Conservation (phyloP, 2,113 vertebrate species). For the Lichenostomus cassidix region DNA sequence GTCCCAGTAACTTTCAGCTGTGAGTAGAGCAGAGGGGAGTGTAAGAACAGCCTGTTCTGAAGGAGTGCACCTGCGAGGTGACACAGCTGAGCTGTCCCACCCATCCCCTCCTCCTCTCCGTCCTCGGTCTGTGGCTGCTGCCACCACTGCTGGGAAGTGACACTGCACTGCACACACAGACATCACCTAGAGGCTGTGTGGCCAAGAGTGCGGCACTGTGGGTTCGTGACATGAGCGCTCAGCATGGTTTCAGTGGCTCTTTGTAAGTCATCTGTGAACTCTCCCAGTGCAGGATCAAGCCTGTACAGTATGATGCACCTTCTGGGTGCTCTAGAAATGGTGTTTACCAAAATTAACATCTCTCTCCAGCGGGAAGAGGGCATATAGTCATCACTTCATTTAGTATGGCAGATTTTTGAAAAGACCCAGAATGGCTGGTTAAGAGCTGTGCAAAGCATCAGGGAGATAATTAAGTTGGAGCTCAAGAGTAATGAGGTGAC, state of each 20-base stretch:
- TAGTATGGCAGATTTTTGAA: slow-evolving; percentile 20
- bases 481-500: slow-evolving; percentile 60
- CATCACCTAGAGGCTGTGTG: accelerated
- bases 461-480: slow-evolving; percentile 47
- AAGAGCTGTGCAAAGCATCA: slow-evolving; percentile 45
- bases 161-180: accelerated
- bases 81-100: not conserved
- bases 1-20: not conserved
- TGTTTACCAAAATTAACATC: not conserved
- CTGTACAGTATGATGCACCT: not conserved
- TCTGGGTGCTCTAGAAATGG: not conserved
- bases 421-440: slow-evolving; percentile 7
- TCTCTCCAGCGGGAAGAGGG: not conserved
- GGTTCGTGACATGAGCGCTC: not conserved
- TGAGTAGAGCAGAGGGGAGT: not conserved
- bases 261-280: not conserved
- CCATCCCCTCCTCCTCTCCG: not conserved
- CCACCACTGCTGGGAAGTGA: not conserved
- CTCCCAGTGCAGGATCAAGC: not conserved
- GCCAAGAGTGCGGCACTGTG: accelerated
- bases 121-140: not conserved
- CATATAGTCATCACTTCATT: slow-evolving; percentile 15
- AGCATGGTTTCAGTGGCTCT: not conserved
- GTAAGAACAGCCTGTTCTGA: not conserved
- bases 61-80: not conserved